Evolutionary conservation across 1,140 invertebrate species (phyloP).

Genomic region (Drosophila sucinea): DNA sequence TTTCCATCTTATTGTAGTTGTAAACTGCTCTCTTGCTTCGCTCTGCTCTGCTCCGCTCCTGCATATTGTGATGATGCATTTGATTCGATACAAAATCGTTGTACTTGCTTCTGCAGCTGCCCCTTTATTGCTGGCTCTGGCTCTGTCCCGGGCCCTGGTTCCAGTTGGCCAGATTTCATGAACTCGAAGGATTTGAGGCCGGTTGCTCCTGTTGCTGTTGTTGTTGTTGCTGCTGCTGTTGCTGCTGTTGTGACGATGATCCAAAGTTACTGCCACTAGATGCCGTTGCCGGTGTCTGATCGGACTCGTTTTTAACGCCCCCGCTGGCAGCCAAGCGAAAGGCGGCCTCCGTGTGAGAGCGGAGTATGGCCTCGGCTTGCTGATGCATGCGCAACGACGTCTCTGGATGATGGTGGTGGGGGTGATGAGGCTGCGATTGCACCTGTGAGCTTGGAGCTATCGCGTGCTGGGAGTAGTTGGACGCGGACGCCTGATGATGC

Average conservation of each 20-base stretch:
- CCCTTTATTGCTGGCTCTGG: conserved; percentile 32
- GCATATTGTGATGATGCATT: conserved; percentile 23
- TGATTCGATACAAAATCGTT: conserved; percentile 42
- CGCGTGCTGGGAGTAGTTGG: conserved; percentile 60
- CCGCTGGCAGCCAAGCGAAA: conserved; percentile 89
- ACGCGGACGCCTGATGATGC: conserved; percentile 74
- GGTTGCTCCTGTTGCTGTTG: conserved; percentile 8
- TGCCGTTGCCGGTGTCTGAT: conserved; percentile 20
- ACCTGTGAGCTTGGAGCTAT: conserved; percentile 84
- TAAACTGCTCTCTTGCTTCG: not conserved
- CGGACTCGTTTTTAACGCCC: conserved; percentile 76
- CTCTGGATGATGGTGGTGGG: conserved; percentile 83
- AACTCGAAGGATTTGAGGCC: conserved; percentile 78
- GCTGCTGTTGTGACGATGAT: conserved; percentile 1
- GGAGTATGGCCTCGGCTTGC: conserved; percentile 90
- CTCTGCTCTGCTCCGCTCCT: conserved; percentile 2
- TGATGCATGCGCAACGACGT: conserved; percentile 89
- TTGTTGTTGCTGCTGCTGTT: conserved; percentile 2
- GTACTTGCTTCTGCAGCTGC: conserved; percentile 48
- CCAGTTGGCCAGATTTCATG: conserved; percentile 86
- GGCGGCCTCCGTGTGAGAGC: conserved; percentile 92
- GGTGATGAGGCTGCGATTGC: conserved; percentile 42
- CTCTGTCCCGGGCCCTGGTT: not conserved
- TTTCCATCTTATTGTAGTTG: conserved; percentile 25
- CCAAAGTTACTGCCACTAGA: conserved; percentile 18